phyloP scores from a whole-genome alignment of 2,888 invertebrate species.

The Trachelus stipa region DNA sequence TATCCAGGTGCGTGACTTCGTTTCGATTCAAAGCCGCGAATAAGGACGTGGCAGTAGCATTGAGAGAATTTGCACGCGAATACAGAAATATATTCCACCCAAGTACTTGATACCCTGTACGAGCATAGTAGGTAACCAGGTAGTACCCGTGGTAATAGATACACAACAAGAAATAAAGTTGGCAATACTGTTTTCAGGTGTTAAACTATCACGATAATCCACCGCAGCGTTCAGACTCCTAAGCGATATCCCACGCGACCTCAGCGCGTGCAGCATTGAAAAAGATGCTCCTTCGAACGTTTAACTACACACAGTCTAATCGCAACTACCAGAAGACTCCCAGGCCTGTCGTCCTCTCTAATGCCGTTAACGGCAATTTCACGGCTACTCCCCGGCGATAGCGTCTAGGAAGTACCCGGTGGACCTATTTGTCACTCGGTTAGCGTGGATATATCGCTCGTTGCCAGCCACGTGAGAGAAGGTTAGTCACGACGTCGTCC shows the following conservation, averaged over 20 bases:
- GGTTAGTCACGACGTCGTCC: slow-evolving; percentile 27
- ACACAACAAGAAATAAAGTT: neutral
- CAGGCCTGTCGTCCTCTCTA: neutral
- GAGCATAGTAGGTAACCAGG: neutral
- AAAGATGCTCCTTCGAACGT: neutral
- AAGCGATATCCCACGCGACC: neutral
- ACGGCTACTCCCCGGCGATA: slow-evolving; percentile 22
- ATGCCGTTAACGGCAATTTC: neutral
- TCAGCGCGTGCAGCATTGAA: neutral
- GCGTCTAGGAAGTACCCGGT: slow-evolving; percentile 39
- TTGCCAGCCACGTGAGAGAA: slow-evolving; percentile 14
- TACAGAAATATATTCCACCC: neutral
- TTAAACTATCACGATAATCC: neutral
- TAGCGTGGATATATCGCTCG: slow-evolving; percentile 34
- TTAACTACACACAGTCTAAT: neutral
- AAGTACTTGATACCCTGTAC: neutral
- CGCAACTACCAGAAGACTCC: neutral
- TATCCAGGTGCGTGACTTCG: neutral
- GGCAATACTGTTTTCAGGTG: neutral
- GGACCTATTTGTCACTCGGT: slow-evolving; percentile 42
- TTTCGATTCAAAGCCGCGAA: neutral
- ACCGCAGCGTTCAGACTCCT: neutral
- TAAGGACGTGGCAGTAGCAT: neutral
- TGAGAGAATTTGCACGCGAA: neutral
- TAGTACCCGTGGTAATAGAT: neutral